Evolutionary conservation across 2,113 vertebrate species (phyloP), one percentile per base, ranked within the genome.

Genomic region (Amazona guildingii): DNA sequence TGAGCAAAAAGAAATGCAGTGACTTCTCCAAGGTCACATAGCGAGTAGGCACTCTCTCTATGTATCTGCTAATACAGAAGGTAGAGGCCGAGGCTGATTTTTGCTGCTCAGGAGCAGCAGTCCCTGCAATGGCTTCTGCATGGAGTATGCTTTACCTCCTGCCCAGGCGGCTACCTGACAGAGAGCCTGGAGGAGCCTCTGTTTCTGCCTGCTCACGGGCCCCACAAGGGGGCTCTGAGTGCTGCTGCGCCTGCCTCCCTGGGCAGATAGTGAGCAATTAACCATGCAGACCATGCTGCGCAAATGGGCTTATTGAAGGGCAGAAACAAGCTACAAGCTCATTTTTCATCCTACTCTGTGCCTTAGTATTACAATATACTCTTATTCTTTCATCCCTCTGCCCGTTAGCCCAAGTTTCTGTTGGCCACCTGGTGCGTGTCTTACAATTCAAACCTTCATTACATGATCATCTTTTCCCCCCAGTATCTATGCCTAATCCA

Each of bases 81-180:
- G 63, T 6, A 15, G 82, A 24, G 28, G 11, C 3, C 23, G 19
- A 17, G 77, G 29, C 62, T 78, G 73, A 54, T 31, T 15, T 67
- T 76, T 41, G 28, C 35, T 48, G n/a, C 88, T 64, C 37, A 39
- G 54, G 39, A 33, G 59, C 6, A 18, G 15, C 16, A 68, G 59
- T 31, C n/a, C 37, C 43, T 35, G 37, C 12, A 41, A 23, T 5
- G 23, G 23, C 14, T 7, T 7, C 51, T 16, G 37, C 15, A 18
- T 1, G 5, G 14, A 17, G 11, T 2, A 29, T 52, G 37, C 29
- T 67, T 28, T 52, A 4, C 13, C 39, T 59, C n/a, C 43, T 69
- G 43, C 20, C 43, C 1, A 0, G 6, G 2, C 6, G 13, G 35
- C 44, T 61, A 14, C 31, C 18, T 6, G n/a, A 28, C 57, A 49